These are phyloP conservation scores for Chloroceryle inda DNA, from an alignment of 2,797 vertebrate genomes.

Conservation along the genomic window DNA sequence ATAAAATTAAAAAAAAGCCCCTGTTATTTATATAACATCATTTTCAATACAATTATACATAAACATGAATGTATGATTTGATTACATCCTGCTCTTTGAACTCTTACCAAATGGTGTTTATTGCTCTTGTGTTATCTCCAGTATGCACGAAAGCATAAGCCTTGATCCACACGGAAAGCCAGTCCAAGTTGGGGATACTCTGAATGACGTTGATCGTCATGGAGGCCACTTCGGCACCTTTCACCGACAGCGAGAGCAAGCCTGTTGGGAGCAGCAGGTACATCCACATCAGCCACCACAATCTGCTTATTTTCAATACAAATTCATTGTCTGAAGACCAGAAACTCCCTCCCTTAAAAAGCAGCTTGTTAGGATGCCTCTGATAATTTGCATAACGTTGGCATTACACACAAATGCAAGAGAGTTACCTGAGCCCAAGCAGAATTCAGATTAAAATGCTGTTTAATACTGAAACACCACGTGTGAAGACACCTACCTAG, in stretches of 20 bases:
- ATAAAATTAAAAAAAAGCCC: neutral
- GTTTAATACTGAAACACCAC: neutral
- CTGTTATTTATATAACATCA: neutral
- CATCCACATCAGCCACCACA: neutral
- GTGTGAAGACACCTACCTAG: constrained; percentile 83
- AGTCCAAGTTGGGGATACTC: constrained; percentile 95
- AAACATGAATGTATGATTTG: neutral
- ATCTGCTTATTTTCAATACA: neutral
- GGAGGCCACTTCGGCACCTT: constrained; percentile 97
- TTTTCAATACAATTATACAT: neutral
- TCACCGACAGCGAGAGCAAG: constrained; percentile 95
- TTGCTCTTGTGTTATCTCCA: constrained; percentile 96
- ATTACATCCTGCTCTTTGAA: neutral
- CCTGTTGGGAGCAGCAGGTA: constrained; percentile 77
- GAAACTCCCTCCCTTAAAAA: neutral
- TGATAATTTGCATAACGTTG: fast-evolving
- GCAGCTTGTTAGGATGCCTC: neutral
- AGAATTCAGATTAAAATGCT: neutral
- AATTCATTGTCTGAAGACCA: neutral
- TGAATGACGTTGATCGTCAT: constrained; percentile 99
- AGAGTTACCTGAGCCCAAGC: neutral
- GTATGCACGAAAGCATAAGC: constrained; percentile 96
- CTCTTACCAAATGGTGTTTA: constrained; percentile 97
- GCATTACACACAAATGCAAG: neutral
- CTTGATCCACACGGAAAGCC: constrained; percentile 99